Conservation (phyloP, 2,888 invertebrate species). For the Chaetoderma sp. region DNA sequence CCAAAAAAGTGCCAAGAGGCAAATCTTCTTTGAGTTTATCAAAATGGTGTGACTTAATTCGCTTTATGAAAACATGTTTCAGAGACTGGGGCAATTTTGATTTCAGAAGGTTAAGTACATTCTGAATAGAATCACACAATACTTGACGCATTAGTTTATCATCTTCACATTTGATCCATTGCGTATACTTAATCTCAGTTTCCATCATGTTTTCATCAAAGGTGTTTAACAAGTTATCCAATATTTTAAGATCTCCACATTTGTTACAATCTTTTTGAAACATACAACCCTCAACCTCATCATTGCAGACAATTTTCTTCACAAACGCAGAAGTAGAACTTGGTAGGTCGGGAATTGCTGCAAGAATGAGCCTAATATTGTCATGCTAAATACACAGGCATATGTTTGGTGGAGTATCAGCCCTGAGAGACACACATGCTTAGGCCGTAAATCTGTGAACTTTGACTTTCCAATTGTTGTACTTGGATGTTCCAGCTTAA, state of each 20-base stretch:
- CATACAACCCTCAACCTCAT: background rate
- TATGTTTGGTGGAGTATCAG: slow-evolving; percentile 12
- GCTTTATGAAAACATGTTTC: slow-evolving; percentile 18
- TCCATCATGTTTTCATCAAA: background rate
- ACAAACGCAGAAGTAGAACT: slow-evolving; percentile 2
- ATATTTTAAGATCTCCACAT: no score
- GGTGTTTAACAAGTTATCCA: no score
- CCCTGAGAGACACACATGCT: slow-evolving; percentile 8
- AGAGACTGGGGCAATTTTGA: slow-evolving; percentile 5
- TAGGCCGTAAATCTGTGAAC: slow-evolving; percentile 19
- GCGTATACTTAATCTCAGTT: slow-evolving; percentile 5
- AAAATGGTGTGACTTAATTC: slow-evolving; percentile 7
- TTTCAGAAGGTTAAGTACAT: background rate
- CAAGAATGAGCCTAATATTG: slow-evolving; percentile 15
- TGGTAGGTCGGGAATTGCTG: slow-evolving; percentile 3
- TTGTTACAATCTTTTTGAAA: slow-evolving; percentile 5
- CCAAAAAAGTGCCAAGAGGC: slow-evolving; percentile 3
- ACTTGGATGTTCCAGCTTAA: slow-evolving; percentile 9
- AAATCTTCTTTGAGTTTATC: background rate
- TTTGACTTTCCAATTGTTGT: slow-evolving; percentile 10
- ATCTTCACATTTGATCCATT: slow-evolving; percentile 4
- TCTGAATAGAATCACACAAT: background rate
- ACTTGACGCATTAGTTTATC: background rate
- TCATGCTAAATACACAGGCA: slow-evolving; percentile 22
- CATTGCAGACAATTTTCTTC: background rate